These are phyloP conservation scores for Cephalopholis sonnerati DNA, from an alignment of 2,113 vertebrate genomes.

Conservation along the genomic window DNA sequence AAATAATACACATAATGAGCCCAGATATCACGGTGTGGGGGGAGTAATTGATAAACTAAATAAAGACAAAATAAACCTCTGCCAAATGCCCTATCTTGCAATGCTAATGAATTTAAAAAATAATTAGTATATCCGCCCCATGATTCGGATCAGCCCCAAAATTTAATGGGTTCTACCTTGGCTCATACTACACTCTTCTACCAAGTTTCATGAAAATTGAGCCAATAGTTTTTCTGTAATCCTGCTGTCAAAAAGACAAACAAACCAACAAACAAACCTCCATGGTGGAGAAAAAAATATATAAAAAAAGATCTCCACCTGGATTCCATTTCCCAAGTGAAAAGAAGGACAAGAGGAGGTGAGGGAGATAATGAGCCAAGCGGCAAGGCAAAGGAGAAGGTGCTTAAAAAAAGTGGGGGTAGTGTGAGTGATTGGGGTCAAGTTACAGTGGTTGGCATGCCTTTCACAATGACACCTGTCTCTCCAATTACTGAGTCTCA, in stretches of 20 bases:
- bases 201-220: too few relatives aligned
- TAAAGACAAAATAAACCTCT: too few relatives aligned
- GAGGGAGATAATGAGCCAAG: conserved; percentile 34
- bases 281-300: too few relatives aligned
- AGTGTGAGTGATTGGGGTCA: conserved; percentile 29
- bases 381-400: neutral
- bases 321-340: neutral
- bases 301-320: neutral
- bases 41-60: neutral
- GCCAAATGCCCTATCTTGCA: too few relatives aligned
- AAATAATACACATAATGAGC: neutral
- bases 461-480: conserved; percentile 30
- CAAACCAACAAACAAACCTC: too few relatives aligned
- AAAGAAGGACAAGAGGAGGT: neutral
- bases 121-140: too few relatives aligned
- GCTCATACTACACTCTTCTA: too few relatives aligned
- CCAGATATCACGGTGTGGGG: neutral
- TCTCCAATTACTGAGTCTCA: conserved; percentile 44
- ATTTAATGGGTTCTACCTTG: too few relatives aligned
- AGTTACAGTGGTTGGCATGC: conserved; percentile 20
- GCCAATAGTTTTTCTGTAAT: too few relatives aligned
- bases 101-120: too few relatives aligned
- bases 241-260: too few relatives aligned
- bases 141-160: too few relatives aligned
- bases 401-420: neutral